These are phyloP conservation scores for Aspiorhynchus laticeps DNA, from an alignment of 2,113 vertebrate species.

Conservation along the genomic window DNA sequence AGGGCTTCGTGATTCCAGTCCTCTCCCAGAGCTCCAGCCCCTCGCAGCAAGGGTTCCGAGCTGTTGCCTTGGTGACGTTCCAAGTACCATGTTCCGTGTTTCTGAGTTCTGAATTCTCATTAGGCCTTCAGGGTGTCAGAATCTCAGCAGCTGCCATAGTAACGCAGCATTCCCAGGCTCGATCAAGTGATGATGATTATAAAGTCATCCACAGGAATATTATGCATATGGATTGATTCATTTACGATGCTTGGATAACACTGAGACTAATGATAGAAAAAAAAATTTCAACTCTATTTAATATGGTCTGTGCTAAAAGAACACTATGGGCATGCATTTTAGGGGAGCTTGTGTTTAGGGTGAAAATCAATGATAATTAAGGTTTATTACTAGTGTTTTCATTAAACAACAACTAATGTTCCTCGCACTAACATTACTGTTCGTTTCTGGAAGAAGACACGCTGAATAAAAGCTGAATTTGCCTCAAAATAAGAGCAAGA, in stretches of 20 bases:
- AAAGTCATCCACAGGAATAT: conserved; percentile 8
- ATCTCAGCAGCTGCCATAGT: conserved; percentile 33
- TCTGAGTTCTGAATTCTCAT: conserved; percentile 24
- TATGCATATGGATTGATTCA: conserved; percentile 18
- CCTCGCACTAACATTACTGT: no score
- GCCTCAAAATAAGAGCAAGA: no score
- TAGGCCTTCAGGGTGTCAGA: conserved; percentile 8
- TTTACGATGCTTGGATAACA: background rate
- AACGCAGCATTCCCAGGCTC: conserved; percentile 18
- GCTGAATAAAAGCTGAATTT: no score
- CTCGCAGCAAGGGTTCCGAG: conserved; percentile 32
- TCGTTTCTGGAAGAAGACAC: no score
- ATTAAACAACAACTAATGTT: background rate
- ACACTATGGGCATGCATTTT: background rate
- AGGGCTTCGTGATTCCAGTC: conserved; percentile 26
- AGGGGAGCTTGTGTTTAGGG: background rate
- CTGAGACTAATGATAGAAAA: background rate
- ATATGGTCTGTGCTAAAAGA: background rate
- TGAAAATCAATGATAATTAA: background rate
- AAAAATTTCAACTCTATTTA: background rate
- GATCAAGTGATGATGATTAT: conserved; percentile 1
- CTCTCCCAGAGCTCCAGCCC: conserved; percentile 31
- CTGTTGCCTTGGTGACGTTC: conserved; percentile 48
- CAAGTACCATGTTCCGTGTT: background rate
- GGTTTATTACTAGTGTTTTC: no score